These are phyloP conservation scores for Procambarus clarkii DNA, from an alignment of 1,140 invertebrate species.

Conservation along the genomic window DNA sequence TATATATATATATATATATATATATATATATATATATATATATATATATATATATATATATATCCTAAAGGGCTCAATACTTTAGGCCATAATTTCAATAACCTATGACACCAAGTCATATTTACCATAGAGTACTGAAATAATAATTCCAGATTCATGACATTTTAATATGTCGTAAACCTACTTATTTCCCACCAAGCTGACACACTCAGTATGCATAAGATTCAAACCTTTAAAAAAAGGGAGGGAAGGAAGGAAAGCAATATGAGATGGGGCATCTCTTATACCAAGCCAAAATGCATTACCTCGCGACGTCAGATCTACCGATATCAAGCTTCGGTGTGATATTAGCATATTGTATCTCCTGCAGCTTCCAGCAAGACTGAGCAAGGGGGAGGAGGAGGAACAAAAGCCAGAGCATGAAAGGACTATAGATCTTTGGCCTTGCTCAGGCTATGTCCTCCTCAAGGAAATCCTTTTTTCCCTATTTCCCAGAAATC, in stretches of 20 bases:
- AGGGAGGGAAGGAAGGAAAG: background rate
- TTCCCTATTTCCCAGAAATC: too few relatives aligned
- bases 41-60: conserved; percentile 51
- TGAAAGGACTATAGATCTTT: too few relatives aligned
- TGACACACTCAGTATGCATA: background rate
- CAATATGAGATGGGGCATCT: background rate
- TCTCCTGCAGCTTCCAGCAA: background rate
- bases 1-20: conserved; percentile 50
- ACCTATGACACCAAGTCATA: too few relatives aligned
- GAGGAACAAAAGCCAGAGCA: background rate
- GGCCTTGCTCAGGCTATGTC: too few relatives aligned
- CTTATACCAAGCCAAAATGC: conserved; percentile 17
- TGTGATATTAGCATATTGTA: conserved; percentile 12
- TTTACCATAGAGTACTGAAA: too few relatives aligned
- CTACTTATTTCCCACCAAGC: too few relatives aligned
- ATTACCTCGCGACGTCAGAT: background rate
- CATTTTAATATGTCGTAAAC: too few relatives aligned
- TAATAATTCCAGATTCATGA: too few relatives aligned
- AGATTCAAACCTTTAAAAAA: background rate
- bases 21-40: conserved; percentile 53
- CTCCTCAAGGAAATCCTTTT: too few relatives aligned
- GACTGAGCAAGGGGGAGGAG: background rate
- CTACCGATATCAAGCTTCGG: background rate
- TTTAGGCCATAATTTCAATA: background rate
- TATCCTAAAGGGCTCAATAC: background rate